Evolutionary conservation across 1,140 invertebrate genomes (phyloP).

Genomic region (Phthorimaea operculella): DNA sequence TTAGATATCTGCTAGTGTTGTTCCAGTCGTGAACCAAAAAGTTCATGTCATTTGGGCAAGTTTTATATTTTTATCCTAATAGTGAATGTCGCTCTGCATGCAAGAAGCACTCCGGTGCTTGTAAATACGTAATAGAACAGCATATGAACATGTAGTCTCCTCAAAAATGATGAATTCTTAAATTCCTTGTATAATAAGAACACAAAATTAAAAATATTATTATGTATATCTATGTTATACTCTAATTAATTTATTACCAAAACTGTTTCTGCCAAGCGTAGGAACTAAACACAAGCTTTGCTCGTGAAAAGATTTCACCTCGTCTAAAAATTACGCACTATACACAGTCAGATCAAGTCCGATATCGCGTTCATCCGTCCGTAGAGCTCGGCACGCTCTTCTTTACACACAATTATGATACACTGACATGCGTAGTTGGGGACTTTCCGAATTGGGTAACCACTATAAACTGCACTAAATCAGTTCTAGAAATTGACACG

Average conservation of each 20-base stretch:
- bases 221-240: neutral
- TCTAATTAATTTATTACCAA: neutral
- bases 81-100: no score
- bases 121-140: no score
- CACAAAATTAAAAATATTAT: neutral
- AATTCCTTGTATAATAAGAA: no score
- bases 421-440: conserved; percentile 23
- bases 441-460: conserved; percentile 22
- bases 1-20: no score
- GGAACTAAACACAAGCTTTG: conserved; percentile 65
- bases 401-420: conserved; percentile 14
- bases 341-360: conserved; percentile 16
- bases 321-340: conserved; percentile 34
- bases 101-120: no score
- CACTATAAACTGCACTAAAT: conserved; percentile 26
- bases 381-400: neutral
- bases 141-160: no score
- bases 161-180: no score
- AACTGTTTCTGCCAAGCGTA: conserved; percentile 42
- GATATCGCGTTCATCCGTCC: neutral
- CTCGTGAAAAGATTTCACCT: conserved; percentile 42
- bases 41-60: no score
- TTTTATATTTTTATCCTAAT: no score
- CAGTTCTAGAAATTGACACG: conserved; percentile 32
- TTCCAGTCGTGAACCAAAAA: no score